Conservation (phyloP, 2,797 vertebrate species). For the Buphagus erythrorhynchus region DNA sequence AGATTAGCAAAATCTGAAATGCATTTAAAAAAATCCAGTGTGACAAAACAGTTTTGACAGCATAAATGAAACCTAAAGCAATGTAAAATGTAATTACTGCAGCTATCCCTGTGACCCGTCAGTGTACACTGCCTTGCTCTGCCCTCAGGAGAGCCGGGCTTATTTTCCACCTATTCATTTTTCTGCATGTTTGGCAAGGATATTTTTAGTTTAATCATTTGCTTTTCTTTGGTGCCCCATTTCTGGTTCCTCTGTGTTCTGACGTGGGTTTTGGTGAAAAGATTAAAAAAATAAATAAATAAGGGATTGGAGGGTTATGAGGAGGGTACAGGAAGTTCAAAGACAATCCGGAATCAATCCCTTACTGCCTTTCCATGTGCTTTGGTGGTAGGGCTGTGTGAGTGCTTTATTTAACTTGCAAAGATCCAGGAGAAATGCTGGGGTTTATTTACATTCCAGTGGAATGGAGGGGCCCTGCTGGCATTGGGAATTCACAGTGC, state of each 20-base stretch:
- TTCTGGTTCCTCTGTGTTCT: background rate
- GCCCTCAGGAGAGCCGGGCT: constrained; percentile 8
- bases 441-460: background rate
- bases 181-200: constrained; percentile 25
- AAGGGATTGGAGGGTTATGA: background rate
- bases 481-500: background rate
- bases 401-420: background rate
- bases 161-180: constrained; percentile 38
- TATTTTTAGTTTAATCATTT: constrained; percentile 22
- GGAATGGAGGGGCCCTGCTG: background rate
- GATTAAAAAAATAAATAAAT: background rate
- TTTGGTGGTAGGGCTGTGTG: background rate
- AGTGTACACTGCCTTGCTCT: background rate
- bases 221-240: background rate
- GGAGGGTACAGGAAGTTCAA: background rate
- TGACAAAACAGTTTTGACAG: constrained; percentile 71
- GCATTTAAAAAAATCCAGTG: constrained; percentile 66
- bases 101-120: background rate
- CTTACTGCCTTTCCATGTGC: background rate
- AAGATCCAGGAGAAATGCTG: background rate
- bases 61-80: constrained; percentile 62
- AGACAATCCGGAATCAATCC: constrained; percentile 34
- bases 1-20: constrained; percentile 69
- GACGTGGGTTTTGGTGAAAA: background rate
- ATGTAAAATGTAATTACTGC: constrained; percentile 66